Conservation (phyloP, 2,888 invertebrate genomes). For the Pollenia griseotomentosa region DNA sequence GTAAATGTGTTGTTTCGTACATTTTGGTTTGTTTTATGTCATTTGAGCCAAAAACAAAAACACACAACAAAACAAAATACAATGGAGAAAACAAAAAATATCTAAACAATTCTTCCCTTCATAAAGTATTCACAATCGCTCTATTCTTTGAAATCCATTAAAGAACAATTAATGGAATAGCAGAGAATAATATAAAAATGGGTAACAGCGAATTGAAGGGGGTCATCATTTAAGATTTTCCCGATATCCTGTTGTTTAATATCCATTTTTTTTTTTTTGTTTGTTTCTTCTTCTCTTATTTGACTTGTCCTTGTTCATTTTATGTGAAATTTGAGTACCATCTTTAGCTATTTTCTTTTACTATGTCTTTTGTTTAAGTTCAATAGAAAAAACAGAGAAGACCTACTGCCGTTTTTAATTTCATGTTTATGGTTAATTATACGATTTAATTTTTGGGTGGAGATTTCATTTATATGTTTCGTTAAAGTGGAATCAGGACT, state of each 20-base stretch:
- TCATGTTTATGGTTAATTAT: constrained; percentile 43
- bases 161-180: constrained; percentile 62
- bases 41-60: constrained; percentile 63
- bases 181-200: constrained; percentile 15
- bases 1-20: constrained; percentile 48
- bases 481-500: not conserved
- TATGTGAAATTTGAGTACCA: constrained; percentile 44
- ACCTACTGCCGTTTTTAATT: constrained; percentile 18
- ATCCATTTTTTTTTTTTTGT: not conserved
- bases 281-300: constrained; percentile 4
- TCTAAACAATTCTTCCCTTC: constrained; percentile 25
- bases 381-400: not conserved
- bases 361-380: not conserved
- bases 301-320: constrained; percentile 14
- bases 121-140: constrained; percentile 47
- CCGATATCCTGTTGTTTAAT: constrained; percentile 63
- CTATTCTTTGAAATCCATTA: constrained; percentile 53
- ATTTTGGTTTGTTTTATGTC: constrained; percentile 60
- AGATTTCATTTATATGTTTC: constrained; percentile 6
- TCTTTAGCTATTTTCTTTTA: not conserved
- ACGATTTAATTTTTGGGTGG: constrained; percentile 23
- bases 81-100: not conserved
- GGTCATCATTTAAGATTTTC: constrained; percentile 23
- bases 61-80: constrained; percentile 26
- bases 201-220: not conserved